Conservation (phyloP, 2,113 vertebrate species). For the Emydocephalus ijimae region DNA sequence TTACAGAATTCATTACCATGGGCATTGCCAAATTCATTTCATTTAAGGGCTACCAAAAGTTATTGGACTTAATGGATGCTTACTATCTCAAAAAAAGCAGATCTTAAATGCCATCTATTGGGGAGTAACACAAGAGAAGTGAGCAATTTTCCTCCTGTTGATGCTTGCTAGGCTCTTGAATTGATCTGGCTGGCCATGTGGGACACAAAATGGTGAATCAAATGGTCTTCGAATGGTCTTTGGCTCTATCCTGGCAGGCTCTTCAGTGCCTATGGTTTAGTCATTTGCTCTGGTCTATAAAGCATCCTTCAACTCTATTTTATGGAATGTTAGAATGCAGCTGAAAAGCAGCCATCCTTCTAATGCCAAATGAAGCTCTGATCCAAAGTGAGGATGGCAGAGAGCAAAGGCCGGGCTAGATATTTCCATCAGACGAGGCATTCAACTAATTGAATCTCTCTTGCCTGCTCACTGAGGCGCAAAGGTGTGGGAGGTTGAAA, state of each 20-base stretch:
- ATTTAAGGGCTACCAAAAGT: background rate
- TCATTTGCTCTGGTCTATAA: background rate
- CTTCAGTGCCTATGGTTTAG: background rate
- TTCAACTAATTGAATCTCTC: constrained; percentile 21
- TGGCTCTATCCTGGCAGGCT: background rate
- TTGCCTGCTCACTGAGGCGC: constrained; percentile 15
- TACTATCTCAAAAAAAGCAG: background rate
- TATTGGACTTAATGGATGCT: background rate
- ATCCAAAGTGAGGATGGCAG: constrained; percentile 1
- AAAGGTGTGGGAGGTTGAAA: constrained; percentile 22
- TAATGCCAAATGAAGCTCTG: background rate
- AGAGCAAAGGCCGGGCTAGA: background rate
- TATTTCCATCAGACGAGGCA: background rate
- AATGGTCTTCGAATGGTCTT: background rate
- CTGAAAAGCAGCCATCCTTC: background rate
- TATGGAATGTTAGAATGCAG: background rate
- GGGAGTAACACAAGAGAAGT: background rate
- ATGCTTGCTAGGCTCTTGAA: background rate
- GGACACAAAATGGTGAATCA: background rate
- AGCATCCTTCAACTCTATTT: background rate
- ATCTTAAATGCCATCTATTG: background rate
- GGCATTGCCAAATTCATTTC: background rate
- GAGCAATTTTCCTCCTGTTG: background rate
- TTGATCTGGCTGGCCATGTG: background rate
- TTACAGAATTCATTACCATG: background rate